Conservation (phyloP, 1,140 invertebrate species). For the Hycleus cichorii region DNA sequence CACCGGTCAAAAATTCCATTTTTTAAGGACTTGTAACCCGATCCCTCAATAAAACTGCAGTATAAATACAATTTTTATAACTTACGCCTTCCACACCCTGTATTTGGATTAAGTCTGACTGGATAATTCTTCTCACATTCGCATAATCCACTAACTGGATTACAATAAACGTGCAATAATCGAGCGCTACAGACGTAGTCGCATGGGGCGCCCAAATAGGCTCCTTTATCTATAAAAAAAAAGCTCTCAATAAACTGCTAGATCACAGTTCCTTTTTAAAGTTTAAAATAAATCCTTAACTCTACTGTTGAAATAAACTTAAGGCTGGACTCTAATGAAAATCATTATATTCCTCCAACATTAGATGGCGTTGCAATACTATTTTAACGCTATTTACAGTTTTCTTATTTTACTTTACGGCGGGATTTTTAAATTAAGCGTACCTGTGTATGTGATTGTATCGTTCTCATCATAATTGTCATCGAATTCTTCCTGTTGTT, state of each 20-base stretch:
- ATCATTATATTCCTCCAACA: no score
- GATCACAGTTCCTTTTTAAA: no score
- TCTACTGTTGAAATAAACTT: no score
- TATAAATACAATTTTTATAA: constrained; percentile 18
- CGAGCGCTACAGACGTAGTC: constrained; percentile 61
- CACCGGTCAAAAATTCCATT: no score
- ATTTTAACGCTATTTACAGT: no score
- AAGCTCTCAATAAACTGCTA: no score
- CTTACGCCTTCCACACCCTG: constrained; percentile 76
- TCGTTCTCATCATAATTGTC: constrained; percentile 21
- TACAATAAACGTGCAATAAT: constrained; percentile 67
- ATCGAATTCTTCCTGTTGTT: background rate
- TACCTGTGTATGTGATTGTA: constrained; percentile 19
- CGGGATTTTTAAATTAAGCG: background rate
- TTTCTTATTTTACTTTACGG: no score
- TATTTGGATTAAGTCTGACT: constrained; percentile 59
- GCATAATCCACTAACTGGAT: constrained; percentile 58
- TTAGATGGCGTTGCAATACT: no score
- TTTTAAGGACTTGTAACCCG: no score
- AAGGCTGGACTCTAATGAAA: no score
- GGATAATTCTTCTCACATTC: constrained; percentile 71
- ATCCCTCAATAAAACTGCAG: no score
- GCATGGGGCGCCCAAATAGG: constrained; percentile 69
- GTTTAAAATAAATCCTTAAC: no score
- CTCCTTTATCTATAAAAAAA: constrained; percentile 53